Conservation (phyloP, 2,797 vertebrate genomes). For the Pampus argenteus region DNA sequence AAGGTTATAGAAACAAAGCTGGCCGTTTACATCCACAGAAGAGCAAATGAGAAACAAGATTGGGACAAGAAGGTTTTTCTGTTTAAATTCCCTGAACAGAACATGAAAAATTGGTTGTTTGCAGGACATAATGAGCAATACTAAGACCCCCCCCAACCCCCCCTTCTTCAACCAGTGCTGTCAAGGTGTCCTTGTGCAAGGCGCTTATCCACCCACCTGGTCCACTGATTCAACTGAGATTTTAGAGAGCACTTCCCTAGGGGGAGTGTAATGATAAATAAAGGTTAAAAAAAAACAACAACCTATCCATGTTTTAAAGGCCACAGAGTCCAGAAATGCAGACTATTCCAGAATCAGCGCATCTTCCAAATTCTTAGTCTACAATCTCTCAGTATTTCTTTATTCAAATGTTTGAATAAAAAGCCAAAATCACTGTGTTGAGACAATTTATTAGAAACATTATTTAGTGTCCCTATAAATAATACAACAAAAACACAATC, state of each 20-base stretch:
- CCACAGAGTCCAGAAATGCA: slow-evolving; percentile 8
- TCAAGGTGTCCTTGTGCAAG: slow-evolving; percentile 66
- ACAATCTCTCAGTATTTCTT: neutral
- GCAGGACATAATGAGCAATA: slow-evolving; percentile 63
- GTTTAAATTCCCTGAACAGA: slow-evolving; percentile 43
- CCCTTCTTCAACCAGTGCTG: slow-evolving; percentile 42
- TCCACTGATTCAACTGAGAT: slow-evolving; percentile 43
- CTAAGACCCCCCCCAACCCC: neutral
- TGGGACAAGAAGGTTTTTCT: slow-evolving; percentile 37
- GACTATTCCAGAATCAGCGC: slow-evolving; percentile 15
- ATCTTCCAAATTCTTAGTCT: neutral
- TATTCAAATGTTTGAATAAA: slow-evolving; percentile 19
- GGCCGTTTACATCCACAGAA: slow-evolving; percentile 11
- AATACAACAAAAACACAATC: slow-evolving; percentile 1
- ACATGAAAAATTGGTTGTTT: slow-evolving; percentile 48
- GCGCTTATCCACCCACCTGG: slow-evolving; percentile 52
- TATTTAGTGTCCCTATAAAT: slow-evolving; percentile 5
- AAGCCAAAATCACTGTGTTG: neutral
- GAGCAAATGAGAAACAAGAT: slow-evolving; percentile 25
- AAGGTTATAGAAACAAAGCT: slow-evolving; percentile 10
- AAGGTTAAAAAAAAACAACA: slow-evolving; percentile 52
- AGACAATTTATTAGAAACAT: neutral
- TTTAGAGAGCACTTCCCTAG: slow-evolving; percentile 24
- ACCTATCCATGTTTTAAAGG: slow-evolving; percentile 3
- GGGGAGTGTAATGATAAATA: slow-evolving; percentile 47